Base-by-base conservation (phyloP, 2,797 vertebrate genomes). In the Apogon talboti region DNA sequence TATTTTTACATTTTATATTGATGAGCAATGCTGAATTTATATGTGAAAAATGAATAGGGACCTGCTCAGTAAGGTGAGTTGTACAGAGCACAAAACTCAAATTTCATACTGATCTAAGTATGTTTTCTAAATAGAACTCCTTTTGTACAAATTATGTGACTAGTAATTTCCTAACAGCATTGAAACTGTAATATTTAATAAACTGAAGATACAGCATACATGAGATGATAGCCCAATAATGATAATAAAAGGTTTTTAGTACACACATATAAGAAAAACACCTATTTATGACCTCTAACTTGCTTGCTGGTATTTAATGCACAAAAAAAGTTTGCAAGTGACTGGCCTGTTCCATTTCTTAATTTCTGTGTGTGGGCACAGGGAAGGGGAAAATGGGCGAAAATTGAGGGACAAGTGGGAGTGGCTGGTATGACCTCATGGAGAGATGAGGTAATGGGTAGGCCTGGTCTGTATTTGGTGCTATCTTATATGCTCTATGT, bases 351-450 rank as follows among this genome's bases (percentile, higher is more conserved):
- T 52, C 48, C 18, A 18, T 74, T 81, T 63, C 18, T 21, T 38
- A 30, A 15, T 62, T 43, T 70, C 48, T 4, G 11, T 49, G 37
- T 48, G 45, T 65, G 43, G 64, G 40, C 43, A 44, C 42, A 18
- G 21, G 44, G 71, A 62, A 48, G 59, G 55, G 55, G 52, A 40
- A 42, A 19, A 8, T 28, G 18, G 35, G 62, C 74, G 74, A 66
- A 76, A 76, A 42, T 65, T 83, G 48, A 77, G 76, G 74, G 28
- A 68, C 74, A 11, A 48, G 59, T 74, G 76, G 74, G 85, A 82
- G 83, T 78, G 74, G 71, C 62, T 78, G 24, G 2, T 37, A 68
- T 91, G 79, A 92, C 62, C 67, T 86, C 87, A 89, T 90, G 77
- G 76, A 82, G 66, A 82, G 79, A 79, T 82, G 24, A 76, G 75